Base-by-base conservation (phyloP, 2,888 invertebrate species). In the Allygus modestus region DNA sequence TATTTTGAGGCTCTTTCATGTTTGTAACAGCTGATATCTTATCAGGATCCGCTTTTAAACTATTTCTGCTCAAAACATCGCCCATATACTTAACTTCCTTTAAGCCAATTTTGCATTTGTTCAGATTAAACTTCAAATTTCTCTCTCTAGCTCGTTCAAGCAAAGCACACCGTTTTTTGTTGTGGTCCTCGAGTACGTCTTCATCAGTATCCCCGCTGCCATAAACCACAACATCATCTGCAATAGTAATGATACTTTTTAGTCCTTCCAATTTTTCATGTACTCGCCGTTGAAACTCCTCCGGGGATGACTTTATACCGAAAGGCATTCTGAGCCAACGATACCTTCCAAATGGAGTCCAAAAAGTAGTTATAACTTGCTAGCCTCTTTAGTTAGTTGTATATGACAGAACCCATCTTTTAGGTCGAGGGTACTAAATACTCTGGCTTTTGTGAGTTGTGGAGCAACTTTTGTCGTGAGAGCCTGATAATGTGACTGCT, bases 1-100 rank as follows among this genome's bases (percentile, higher is more conserved):
- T 73, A 73, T 71, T 46, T 23, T 73, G 15, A 26, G 82, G 82
- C 5, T 5, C 43, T n/a, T 75, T 75, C 75, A 75, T 37, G 12
- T 75, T 75, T 9, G 0, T 75, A 4, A 77, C 23, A 51, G 51
- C 17, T 26, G 28, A 17, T 28, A 77, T 77, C 28, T 77, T 77
- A 1, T 77, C 23, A 0, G 46, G 77, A 28, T 51, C 77, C 2
- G 77, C 20, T 31, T 23, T 77, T 4, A 77, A 17, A 20, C 7
- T 2, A 9, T 77, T 20, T 1, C 2, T 28, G 37, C 28, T 77
- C 1, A 77, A 12, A 20, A 51, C 28, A 77, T 77, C 51, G 2
- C 31, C 77, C 51, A 46, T 77, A 17, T 77, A 77, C 37, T 37
- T 75, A 5, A 75, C 11, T 75, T 75, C 33, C 1, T n/a, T 41